Percentiles rank a stretch among this genome's conserved stretches.
phyloP scores from a whole-genome alignment of 2,888 invertebrate species.

The Achlya flavicornis region DNA sequence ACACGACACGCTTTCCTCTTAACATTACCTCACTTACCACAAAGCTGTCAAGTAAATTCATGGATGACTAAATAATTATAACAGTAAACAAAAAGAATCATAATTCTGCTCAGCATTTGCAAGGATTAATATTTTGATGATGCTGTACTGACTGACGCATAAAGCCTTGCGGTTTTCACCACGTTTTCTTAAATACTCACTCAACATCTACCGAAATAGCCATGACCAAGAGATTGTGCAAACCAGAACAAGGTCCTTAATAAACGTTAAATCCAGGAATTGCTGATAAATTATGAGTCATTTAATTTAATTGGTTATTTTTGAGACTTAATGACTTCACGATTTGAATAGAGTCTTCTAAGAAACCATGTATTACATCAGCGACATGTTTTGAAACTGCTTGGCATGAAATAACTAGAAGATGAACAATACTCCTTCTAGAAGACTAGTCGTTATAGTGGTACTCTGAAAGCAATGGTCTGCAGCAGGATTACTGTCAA shows the following conservation, averaged over 20 bases:
- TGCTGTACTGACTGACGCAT: slow-evolving; percentile 43
- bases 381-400: too few species aligned
- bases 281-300: slow-evolving; percentile 24
- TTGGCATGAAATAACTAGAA: too few species aligned
- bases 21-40: neutral
- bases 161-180: slow-evolving; percentile 44
- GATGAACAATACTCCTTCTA: too few species aligned
- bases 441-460: too few species aligned
- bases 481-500: too few species aligned
- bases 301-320: neutral
- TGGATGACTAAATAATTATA: neutral
- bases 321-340: neutral
- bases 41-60: neutral
- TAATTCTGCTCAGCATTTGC: slow-evolving; percentile 13
- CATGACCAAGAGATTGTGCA: slow-evolving; percentile 38
- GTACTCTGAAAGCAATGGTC: too few species aligned
- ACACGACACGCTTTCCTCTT: neutral
- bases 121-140: slow-evolving; percentile 25
- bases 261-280: slow-evolving; percentile 39
- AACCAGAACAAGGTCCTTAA: slow-evolving; percentile 48
- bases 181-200: slow-evolving; percentile 31
- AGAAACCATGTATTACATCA: too few species aligned
- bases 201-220: slow-evolving; percentile 44
- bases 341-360: neutral
- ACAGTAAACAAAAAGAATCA: neutral